These are phyloP conservation scores for Fistularia commersonii DNA, from an alignment of 2,797 vertebrate genomes.

Conservation along the genomic window DNA sequence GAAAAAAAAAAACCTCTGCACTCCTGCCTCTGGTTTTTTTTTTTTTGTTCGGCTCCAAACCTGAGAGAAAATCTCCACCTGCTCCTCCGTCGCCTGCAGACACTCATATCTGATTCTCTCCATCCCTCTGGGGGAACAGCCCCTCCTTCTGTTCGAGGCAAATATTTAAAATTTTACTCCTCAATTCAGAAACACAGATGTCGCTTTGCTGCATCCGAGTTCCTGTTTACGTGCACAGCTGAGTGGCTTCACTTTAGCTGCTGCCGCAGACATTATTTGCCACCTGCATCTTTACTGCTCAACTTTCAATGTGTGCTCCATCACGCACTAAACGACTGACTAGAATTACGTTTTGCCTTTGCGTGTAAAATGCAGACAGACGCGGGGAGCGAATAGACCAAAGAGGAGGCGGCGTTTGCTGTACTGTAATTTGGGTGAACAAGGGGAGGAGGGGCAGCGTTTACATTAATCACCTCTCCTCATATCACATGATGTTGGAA, in stretches of 20 bases:
- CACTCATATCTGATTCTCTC: neutral
- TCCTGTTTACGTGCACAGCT: too few species aligned
- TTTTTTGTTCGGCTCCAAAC: neutral
- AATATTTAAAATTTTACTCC: slow-evolving; percentile 1
- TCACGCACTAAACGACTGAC: slow-evolving; percentile 1
- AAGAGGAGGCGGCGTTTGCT: slow-evolving; percentile 57
- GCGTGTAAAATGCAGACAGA: slow-evolving; percentile 47
- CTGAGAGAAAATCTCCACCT: neutral
- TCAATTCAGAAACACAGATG: neutral
- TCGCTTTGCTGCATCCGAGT: too few species aligned
- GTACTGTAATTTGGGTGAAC: slow-evolving; percentile 67
- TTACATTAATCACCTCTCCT: slow-evolving; percentile 64
- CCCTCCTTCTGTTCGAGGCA: neutral
- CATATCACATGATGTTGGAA: slow-evolving; percentile 47
- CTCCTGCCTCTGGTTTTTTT: too few species aligned
- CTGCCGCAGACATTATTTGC: too few species aligned
- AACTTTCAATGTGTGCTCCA: too few species aligned
- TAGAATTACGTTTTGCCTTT: slow-evolving; percentile 34
- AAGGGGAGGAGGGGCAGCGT: slow-evolving; percentile 58
- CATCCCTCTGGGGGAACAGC: neutral
- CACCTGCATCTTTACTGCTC: too few species aligned
- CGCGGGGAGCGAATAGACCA: slow-evolving; percentile 27
- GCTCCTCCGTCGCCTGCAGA: neutral
- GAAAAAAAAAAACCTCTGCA: too few species aligned
- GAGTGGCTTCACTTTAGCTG: too few species aligned